A percentile compares a stretch with the other conserved stretches of the same genome.
Evolutionary conservation across 2,113 vertebrate genomes (phyloP).

Genomic region (Ornithorhynchus anatinus): DNA sequence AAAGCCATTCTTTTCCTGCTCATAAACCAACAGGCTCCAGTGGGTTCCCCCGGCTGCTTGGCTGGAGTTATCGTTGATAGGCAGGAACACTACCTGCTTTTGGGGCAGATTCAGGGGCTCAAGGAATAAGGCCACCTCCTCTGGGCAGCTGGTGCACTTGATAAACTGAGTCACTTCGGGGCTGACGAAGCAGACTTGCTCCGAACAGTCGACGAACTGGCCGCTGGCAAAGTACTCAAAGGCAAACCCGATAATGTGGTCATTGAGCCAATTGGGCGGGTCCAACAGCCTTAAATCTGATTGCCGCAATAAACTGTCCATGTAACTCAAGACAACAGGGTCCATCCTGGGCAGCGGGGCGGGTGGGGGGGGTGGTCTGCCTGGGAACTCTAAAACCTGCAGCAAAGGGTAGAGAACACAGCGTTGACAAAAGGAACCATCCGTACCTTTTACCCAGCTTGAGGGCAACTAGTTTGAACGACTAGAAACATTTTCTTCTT

Average conservation of each 20-base stretch:
- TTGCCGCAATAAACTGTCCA: conserved; percentile 89
- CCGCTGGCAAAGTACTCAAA: conserved; percentile 90
- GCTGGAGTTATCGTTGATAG: conserved; percentile 93
- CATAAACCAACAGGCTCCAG: conserved; percentile 94
- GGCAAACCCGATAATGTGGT: conserved; percentile 92
- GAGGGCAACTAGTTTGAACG: conserved; percentile 1
- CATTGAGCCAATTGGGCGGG: conserved; percentile 94
- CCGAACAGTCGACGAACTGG: conserved; percentile 76
- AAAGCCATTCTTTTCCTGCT: conserved; percentile 79
- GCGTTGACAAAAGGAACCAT: not conserved
- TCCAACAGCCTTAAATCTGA: conserved; percentile 90
- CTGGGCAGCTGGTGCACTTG: conserved; percentile 84
- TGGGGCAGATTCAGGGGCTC: conserved; percentile 82
- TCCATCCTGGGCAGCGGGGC: conserved; percentile 78
- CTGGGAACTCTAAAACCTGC: conserved; percentile 39
- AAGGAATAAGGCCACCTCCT: conserved; percentile 88
- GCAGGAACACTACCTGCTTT: conserved; percentile 86
- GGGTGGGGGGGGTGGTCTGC: no score
- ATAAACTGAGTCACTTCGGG: conserved; percentile 97
- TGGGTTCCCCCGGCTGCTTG: conserved; percentile 90
- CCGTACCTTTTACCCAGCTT: not conserved
- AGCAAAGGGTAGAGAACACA: conserved; percentile 30
- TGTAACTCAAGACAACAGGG: conserved; percentile 91
- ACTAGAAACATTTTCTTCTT: not conserved
- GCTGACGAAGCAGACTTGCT: conserved; percentile 84